Percentiles rank a stretch among this genome's conserved stretches.
Conservation (phyloP, 2,888 invertebrate genomes). For the Agonopterix subpropinquella region DNA sequence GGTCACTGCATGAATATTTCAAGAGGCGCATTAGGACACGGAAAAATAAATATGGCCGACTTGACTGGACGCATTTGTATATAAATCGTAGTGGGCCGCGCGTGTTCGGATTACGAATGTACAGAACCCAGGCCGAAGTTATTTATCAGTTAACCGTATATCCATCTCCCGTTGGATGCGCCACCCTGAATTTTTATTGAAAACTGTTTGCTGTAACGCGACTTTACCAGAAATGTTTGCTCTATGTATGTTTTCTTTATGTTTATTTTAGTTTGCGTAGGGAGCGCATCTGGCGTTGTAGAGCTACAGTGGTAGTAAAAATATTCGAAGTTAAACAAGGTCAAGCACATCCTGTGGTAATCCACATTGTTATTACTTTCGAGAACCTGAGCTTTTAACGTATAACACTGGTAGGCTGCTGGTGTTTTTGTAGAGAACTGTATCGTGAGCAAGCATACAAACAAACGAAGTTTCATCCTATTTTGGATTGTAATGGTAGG, state of each 20-base stretch:
- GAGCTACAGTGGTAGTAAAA: too few species aligned
- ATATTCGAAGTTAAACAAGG: too few species aligned
- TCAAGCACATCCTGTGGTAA: too few species aligned
- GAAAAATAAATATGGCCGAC: slow-evolving; percentile 69
- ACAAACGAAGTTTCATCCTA: too few species aligned
- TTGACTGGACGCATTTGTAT: slow-evolving; percentile 65
- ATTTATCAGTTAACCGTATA: slow-evolving; percentile 59
- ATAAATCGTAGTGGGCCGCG: slow-evolving; percentile 60
- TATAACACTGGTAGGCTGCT: too few species aligned
- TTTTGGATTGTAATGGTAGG: too few species aligned
- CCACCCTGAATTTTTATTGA: slow-evolving; percentile 50
- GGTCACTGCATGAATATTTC: slow-evolving; percentile 71
- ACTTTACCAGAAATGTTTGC: not conserved
- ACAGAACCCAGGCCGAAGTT: slow-evolving; percentile 31
- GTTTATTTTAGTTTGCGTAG: too few species aligned
- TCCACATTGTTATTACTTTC: too few species aligned
- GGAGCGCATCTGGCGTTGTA: too few species aligned
- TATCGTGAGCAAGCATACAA: too few species aligned
- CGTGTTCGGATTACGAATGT: slow-evolving; percentile 59
- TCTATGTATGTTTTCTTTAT: not conserved
- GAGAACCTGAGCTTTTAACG: too few species aligned
- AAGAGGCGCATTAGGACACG: slow-evolving; percentile 64
- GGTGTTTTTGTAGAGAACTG: too few species aligned
- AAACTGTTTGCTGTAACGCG: slow-evolving; percentile 21
- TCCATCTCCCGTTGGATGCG: slow-evolving; percentile 35